Base-by-base conservation (phyloP, 2,888 invertebrate species). In the Adelognathus sp. region DNA sequence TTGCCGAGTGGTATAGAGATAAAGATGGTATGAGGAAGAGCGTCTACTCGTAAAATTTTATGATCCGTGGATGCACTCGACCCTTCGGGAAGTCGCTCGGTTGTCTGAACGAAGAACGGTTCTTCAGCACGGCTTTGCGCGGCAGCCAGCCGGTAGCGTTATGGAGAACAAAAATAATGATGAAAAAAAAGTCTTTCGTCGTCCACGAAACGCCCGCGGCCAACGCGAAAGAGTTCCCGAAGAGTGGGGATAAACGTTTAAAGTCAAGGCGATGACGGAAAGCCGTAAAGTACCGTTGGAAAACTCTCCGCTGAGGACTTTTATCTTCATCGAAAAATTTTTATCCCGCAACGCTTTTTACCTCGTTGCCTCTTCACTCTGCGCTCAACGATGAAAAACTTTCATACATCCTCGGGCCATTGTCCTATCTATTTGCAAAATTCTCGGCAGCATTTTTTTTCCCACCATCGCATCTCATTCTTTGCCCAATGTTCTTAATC, bases 1-100 rank as follows among this genome's bases (percentile, higher is more conserved):
- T 46, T 31, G 21, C 7, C 27, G 56, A n/a, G 21, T 11, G 14
- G 36, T 29, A 33, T 46, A 50, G 50, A 24, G 18, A 46, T 11
- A 46, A 11, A 24, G 18, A 44, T n/a, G n/a, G n/a, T n/a, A n/a
- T n/a, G n/a, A n/a, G n/a, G n/a, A n/a, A n/a, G 50, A 24, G 11
- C 21, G 4, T 58, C 29, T 72, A 60, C 61, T 74, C 79, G 75
- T 81, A 75, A 81, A 79, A 79, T 77, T 77, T 81, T 81, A 81
- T 77, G 77, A 70, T 66, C 77, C 76, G 52, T 60, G 58, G n/a
- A 64, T 70, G 64, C 70, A 76, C 70, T 76, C 58, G n/a, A 58
- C 29, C 70, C 50, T 64, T 50, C 24, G 54, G 9, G 31, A 60
- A 36, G 11, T 56, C 36, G 21, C 31, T 14, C 11, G 44, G 29